A percentile compares a stretch with the other conserved stretches of the same genome.
Conservation (phyloP, 2,113 vertebrate genomes). For the Butorides virescens region DNA sequence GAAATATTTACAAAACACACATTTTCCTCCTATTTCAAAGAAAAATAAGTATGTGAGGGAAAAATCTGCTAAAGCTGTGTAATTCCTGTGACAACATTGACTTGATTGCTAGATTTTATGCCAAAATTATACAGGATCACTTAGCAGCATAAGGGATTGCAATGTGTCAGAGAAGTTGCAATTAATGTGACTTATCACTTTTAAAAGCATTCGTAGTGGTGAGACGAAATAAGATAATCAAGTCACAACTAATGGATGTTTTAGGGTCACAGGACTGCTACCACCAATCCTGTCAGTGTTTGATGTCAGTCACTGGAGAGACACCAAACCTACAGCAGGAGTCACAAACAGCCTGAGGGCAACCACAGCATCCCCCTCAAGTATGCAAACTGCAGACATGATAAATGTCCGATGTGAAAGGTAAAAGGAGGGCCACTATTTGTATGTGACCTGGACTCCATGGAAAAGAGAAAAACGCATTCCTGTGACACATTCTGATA, state of each 20-base stretch:
- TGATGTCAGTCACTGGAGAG: background rate
- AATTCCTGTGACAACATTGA: background rate
- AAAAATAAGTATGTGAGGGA: background rate
- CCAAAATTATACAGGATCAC: background rate
- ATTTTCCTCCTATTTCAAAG: background rate
- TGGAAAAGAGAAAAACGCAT: background rate
- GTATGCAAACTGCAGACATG: background rate
- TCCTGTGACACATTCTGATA: background rate
- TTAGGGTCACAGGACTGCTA: background rate
- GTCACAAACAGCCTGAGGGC: background rate
- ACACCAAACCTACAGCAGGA: background rate
- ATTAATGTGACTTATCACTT: accelerated
- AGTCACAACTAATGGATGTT: background rate
- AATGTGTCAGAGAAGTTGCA: background rate
- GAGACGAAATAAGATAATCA: background rate
- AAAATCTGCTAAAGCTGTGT: background rate
- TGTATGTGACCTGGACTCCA: background rate
- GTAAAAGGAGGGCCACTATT: background rate
- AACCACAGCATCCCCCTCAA: background rate
- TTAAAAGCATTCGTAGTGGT: background rate
- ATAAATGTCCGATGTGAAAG: background rate
- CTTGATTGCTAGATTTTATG: background rate
- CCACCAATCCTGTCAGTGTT: background rate
- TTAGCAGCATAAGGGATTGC: background rate
- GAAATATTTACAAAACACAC: background rate